Base-by-base conservation (phyloP, 1,140 invertebrate species). In the Zaprionus nigranus region DNA sequence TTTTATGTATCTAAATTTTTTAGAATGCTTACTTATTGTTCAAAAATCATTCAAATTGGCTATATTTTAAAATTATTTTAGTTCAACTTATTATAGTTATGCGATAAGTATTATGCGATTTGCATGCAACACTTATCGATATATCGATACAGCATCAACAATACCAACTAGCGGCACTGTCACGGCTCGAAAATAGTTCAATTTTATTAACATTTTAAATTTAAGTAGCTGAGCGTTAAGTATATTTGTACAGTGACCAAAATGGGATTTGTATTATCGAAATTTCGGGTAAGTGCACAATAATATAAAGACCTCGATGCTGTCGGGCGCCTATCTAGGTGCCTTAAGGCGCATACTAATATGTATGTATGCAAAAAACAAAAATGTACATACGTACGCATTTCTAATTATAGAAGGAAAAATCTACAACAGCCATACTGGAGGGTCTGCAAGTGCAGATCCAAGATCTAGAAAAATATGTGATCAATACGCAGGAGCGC, bases 371-470 rank as follows among this genome's bases (percentile, higher is more conserved):
- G 17, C 26, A 74, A 46, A 60, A 17, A 54, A 15, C 28, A 54
- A 30, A 63, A 63, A 77, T 76, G 68, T 68, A 72, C 65, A 73
- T 70, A 75, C 70, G 67, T 72, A 73, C 64, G 56, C 61, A 79
- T 78, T 82, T 78, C 81, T 86, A 91, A 83, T 95, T 96, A 28
- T 94, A 98, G 97, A 96, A 95, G 94, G 97, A 97, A 93, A 96
- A 96, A 93, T 96, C 95, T 17, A 96, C 96, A 22, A 94, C 95
- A 61, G 96, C 96, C 84, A 93, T 97, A 72, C 93, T 98, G 46
- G 97, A 97, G 85, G 93, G 94, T 53, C 93, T 98, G 73, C 96
- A 98, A 92, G 94, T 96, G 93, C 95, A 98, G 93, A 97, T 98
- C 34, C 95, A 96, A 91, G 94, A 95, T 36, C 96, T 98, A 62